Conservation (phyloP, 2,888 invertebrate species). For the Parnassius smintheus region DNA sequence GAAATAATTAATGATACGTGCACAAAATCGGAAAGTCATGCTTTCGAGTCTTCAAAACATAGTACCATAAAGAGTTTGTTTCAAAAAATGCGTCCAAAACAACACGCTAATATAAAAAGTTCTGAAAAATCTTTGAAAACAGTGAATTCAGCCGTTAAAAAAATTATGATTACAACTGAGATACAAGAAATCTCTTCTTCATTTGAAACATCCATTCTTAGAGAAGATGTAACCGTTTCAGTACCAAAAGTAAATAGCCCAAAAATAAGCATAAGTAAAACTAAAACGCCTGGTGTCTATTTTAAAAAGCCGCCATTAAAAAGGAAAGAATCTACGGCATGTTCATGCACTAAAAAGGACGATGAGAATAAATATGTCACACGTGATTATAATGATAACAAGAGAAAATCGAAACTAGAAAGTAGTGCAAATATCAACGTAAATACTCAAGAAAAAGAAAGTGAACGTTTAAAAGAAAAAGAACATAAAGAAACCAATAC, state of each 20-base stretch:
- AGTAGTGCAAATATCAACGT: constrained; percentile 2
- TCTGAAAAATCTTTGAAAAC: constrained; percentile 11
- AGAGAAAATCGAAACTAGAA: not conserved
- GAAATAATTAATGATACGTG: constrained; percentile 3
- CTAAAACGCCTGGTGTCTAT: constrained; percentile 41
- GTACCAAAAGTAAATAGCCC: constrained; percentile 2
- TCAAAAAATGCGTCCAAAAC: constrained; percentile 9
- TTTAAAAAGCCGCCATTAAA: constrained; percentile 46
- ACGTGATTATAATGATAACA: not conserved
- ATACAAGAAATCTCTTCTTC: constrained; percentile 13
- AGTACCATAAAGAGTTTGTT: constrained; percentile 19
- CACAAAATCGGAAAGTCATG: constrained; percentile 6
- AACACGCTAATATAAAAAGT: constrained; percentile 10
- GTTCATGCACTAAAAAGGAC: constrained; percentile 23
- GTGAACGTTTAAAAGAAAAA: not conserved
- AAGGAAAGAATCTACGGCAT: constrained; percentile 38
- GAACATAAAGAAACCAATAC: not conserved
- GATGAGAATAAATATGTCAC: constrained; percentile 22
- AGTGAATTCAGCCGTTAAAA: constrained; percentile 2
- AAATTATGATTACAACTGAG: constrained; percentile 13
- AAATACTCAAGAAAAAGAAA: not conserved
- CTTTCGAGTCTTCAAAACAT: constrained; percentile 3
- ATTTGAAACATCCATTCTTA: not conserved
- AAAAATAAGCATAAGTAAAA: constrained; percentile 22
- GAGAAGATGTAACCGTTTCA: constrained; percentile 4